phyloP scores from a whole-genome alignment of 2,888 invertebrate species.

The Enchytraeus crypticus region DNA sequence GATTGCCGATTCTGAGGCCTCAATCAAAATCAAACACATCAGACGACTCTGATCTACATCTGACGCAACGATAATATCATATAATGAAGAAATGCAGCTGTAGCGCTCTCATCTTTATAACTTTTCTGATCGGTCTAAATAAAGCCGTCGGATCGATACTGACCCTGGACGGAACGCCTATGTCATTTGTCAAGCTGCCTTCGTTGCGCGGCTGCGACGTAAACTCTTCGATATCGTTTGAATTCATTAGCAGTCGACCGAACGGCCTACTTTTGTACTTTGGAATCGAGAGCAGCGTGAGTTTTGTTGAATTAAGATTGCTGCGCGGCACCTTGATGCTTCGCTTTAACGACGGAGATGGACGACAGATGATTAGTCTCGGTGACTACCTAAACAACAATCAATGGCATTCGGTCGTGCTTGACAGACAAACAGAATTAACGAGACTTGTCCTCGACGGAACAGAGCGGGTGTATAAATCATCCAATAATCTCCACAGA shows the following conservation, averaged over 20 bases:
- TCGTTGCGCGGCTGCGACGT: not conserved
- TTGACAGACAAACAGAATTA: not conserved
- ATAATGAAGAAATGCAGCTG: too few relatives aligned
- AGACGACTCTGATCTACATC: too few relatives aligned
- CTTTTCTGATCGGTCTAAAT: too few relatives aligned
- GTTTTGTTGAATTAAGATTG: not conserved
- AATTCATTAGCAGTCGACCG: conserved; percentile 88
- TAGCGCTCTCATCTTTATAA: too few relatives aligned
- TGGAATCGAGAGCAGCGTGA: not conserved
- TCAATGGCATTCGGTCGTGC: not conserved
- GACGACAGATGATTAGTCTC: not conserved
- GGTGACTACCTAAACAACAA: not conserved
- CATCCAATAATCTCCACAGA: too few relatives aligned
- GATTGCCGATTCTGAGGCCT: too few relatives aligned
- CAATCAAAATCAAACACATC: too few relatives aligned
- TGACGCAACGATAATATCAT: too few relatives aligned
- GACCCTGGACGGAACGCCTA: not conserved
- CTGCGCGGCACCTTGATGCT: not conserved
- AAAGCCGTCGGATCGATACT: too few relatives aligned
- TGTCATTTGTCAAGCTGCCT: not conserved
- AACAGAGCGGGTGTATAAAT: not conserved
- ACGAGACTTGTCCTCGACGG: not conserved
- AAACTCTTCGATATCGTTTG: conserved; percentile 54
- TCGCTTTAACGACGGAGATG: conserved; percentile 1
- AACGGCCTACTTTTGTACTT: conserved; percentile 87